Evolutionary conservation across 2,797 vertebrate genomes (phyloP).

Genomic region (Tragopan temminckii): DNA sequence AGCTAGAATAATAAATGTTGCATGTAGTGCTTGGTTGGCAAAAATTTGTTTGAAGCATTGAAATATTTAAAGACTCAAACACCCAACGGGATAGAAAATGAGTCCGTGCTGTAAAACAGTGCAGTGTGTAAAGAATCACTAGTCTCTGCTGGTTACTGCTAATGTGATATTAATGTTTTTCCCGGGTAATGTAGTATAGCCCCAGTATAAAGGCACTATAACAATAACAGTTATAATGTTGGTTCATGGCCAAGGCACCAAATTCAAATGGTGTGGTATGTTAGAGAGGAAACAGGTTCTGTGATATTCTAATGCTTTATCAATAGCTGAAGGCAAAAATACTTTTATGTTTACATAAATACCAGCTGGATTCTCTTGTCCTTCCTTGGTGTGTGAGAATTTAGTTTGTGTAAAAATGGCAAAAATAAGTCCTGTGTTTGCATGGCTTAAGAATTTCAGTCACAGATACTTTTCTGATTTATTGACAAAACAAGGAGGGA

Average conservation of each 20-base stretch:
- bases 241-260: conserved; percentile 34
- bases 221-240: conserved; percentile 43
- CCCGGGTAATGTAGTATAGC: conserved; percentile 46
- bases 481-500: background rate
- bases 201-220: conserved; percentile 51
- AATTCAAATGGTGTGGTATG: background rate
- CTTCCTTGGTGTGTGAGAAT: background rate
- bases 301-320: conserved; percentile 6
- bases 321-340: background rate
- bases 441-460: background rate
- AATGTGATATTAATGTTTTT: conserved; percentile 60
- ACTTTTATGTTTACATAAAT: background rate
- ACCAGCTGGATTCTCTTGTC: background rate
- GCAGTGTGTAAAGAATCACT: conserved; percentile 39
- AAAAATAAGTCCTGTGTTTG: background rate
- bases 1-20: conserved; percentile 33
- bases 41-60: conserved; percentile 39
- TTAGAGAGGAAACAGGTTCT: background rate
- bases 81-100: conserved; percentile 47
- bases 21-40: background rate
- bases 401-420: background rate
- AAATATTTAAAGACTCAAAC: conserved; percentile 58
- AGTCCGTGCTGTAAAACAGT: conserved; percentile 25
- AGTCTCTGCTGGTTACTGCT: conserved; percentile 46
- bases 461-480: background rate